Conservation (phyloP, 2,797 vertebrate species). For the Poeciliopsis turneri region DNA sequence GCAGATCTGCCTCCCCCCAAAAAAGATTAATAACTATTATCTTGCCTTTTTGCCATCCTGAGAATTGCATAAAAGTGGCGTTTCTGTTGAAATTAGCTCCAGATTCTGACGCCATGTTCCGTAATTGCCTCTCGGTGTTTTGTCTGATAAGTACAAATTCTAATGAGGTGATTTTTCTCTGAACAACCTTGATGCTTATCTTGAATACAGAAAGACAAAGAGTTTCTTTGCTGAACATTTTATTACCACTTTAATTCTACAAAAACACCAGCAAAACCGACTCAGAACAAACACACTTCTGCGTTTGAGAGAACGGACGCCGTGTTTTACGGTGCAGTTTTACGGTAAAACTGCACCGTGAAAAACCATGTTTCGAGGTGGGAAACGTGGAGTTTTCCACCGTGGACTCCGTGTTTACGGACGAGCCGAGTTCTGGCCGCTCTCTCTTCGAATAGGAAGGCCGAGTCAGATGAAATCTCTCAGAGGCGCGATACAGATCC, state of each 20-base stretch:
- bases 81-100: neutral
- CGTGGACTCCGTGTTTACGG: neutral
- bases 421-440: neutral
- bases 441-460: neutral
- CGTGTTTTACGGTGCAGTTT: no score
- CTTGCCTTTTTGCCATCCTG: slow-evolving; percentile 13
- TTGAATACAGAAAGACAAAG: neutral
- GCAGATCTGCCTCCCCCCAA: slow-evolving; percentile 28
- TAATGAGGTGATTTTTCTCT: neutral
- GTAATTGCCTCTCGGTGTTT: neutral
- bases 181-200: neutral
- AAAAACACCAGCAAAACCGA: neutral
- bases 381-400: no score
- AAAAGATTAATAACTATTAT: slow-evolving; percentile 18
- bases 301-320: neutral
- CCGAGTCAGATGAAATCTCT: slow-evolving; percentile 1
- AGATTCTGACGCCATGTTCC: neutral
- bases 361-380: no score
- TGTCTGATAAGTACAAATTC: neutral
- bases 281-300: neutral
- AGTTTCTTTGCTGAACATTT: neutral
- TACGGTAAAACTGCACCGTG: no score
- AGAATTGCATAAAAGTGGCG: neutral
- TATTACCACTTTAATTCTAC: neutral
- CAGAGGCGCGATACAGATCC: neutral